Evolutionary conservation across 2,888 invertebrate genomes (phyloP), one percentile per base, ranked within the genome.

Genomic region (Philopedon plagiatum): DNA sequence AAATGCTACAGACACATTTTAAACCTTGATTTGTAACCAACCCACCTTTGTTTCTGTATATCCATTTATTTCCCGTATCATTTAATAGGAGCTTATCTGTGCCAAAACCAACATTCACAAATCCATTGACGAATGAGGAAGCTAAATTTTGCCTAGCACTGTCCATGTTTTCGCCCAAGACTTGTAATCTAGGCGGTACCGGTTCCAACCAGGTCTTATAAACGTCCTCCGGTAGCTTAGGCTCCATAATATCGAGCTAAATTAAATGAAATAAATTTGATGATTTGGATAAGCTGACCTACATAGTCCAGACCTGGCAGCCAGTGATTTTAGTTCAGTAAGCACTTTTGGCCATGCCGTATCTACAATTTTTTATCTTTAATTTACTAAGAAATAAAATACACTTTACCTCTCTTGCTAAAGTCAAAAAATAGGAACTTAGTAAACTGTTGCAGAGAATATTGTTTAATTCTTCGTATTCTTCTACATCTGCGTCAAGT

Each of bases 171-270:
- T 86, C 87, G 79, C 91, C 91, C 0, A 92, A 88, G 80, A 93
- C 92, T 0, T 93, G 91, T 0, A 94, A 91, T 29, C 95, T 88
- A 0, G 89, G 83, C 2, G 89, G 89, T 1, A 89, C 87, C 0
- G 89, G 89, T 86, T 99, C 99, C 74, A 99, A 87, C 90, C 99
- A 98, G 0, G 95, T 94, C 86, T 99, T 99, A 87, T 99, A 99
- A 9, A 99, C 98, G 83, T 99, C 99, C 85, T 99, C 99, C 0
- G 99, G 99, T 0, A 95, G 94, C 87, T 99, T 99, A 0, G 99
- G 97, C 84, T 99, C 99, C 94, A 99, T 95, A 77, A 99, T 98
- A 84, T 99, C 99, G 80, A 99, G 89, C 92, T 94, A 82, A 23
- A 41, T 2, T 51, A 21, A 54, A 54, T n/a, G 9, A 54, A 54